Conservation (phyloP, 2,888 invertebrate species). For the Mechanitis messenoides region DNA sequence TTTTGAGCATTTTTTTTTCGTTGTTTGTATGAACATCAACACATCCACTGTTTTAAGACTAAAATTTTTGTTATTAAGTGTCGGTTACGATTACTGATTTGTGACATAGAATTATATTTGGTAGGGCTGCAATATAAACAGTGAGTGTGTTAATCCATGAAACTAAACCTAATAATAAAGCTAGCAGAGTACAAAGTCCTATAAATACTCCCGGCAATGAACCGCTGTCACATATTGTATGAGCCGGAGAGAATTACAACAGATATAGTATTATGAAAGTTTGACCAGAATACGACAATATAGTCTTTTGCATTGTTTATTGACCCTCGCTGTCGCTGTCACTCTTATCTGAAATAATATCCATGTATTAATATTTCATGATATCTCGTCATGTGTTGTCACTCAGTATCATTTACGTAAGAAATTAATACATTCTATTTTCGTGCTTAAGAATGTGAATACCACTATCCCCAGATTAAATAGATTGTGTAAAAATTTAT, state of each 20-base stretch:
- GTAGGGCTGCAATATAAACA: slow-evolving; percentile 69
- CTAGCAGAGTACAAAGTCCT: slow-evolving; percentile 65
- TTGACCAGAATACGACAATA: slow-evolving; percentile 74
- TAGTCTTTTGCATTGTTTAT: slow-evolving; percentile 71
- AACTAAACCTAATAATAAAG: slow-evolving; percentile 58
- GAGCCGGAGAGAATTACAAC: slow-evolving; percentile 51
- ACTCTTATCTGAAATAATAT: slow-evolving; percentile 84
- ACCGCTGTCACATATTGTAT: slow-evolving; percentile 25
- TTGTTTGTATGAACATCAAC: slow-evolving; percentile 67
- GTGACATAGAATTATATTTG: slow-evolving; percentile 51
- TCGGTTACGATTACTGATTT: slow-evolving; percentile 19
- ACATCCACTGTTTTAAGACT: slow-evolving; percentile 67
- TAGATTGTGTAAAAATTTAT: too few species aligned
- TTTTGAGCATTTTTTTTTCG: slow-evolving; percentile 70
- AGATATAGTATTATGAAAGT: slow-evolving; percentile 65
- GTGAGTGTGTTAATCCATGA: slow-evolving; percentile 75
- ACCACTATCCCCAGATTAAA: too few species aligned
- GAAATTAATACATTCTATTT: too few species aligned
- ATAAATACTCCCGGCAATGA: slow-evolving; percentile 35
- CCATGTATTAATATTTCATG: slow-evolving; percentile 1
- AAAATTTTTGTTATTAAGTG: slow-evolving; percentile 14
- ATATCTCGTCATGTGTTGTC: neutral
- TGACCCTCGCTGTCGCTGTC: slow-evolving; percentile 96
- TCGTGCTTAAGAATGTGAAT: too few species aligned
- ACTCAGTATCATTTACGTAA: too few species aligned